Base-by-base conservation (phyloP, 2,797 vertebrate genomes). In the Potorous gilbertii region DNA sequence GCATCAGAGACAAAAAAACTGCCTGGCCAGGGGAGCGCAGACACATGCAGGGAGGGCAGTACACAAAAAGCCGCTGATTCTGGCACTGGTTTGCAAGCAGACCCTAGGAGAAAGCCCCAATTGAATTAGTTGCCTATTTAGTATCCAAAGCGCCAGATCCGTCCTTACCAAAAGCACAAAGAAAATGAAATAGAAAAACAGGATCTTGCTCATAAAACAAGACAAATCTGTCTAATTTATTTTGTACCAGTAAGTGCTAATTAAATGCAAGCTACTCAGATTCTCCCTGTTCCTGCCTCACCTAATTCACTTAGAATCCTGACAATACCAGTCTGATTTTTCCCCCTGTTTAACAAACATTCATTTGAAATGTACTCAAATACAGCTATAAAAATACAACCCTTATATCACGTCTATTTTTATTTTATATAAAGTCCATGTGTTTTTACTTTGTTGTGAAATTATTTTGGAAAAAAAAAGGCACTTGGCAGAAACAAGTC, bases 121-220 rank as follows among this genome's bases (percentile, higher is more conserved):
- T 99, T 99, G 99, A 99, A 99, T 99, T 99, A 99, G 99, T 99
- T 99, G 99, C 99, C 99, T 99, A 99, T 99, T 99, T 99, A 99
- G 99, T 98, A 98, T 98, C 99, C 99, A 99, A 99, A 99, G 99
- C 99, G 98, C 99, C 98, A 99, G 99, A 99, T 99, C 99, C 99
- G 98, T 99, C 98, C 99, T 99, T 99, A 99, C 99, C 98, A 98
- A 99, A 98, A 98, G 99, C 99, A 99, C 99, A 99, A 99, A 99
- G 99, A 99, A 98, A 98, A 99, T 97, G 99, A 99, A 98, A 99
- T 99, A 99, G 98, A 99, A 99, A 99, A 99, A 99, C 99, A 99
- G 99, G 99, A 99, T 99, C 99, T 99, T 98, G 98, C 98, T 99
- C 98, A 98, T 99, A 99, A 99, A 99, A 99, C 99, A 99, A 99